Percentiles rank a stretch among this genome's conserved stretches.
These are phyloP conservation scores for Arenicola marina DNA, from an alignment of 2,888 invertebrate genomes.

Conservation along the genomic window DNA sequence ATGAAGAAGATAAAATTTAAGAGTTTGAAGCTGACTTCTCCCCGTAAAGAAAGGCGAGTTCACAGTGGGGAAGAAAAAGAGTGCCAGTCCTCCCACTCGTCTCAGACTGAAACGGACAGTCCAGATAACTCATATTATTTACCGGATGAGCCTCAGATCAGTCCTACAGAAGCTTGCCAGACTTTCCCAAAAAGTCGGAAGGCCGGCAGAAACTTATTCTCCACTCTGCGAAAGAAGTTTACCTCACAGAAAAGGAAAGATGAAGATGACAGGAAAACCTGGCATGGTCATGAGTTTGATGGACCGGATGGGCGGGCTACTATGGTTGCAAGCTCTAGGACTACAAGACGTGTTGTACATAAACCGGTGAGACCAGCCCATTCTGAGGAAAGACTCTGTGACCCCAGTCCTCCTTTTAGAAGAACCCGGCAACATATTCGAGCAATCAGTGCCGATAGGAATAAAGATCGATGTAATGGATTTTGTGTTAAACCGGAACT, in stretches of 20 bases:
- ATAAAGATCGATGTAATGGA: background rate
- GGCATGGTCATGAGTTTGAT: background rate
- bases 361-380: conserved; percentile 8
- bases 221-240: background rate
- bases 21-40: conserved; percentile 1
- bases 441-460: no score
- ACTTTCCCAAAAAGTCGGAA: background rate
- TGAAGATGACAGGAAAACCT: background rate
- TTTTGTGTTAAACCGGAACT: no score
- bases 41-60: conserved; percentile 1
- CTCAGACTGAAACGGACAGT: background rate
- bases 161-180: background rate
- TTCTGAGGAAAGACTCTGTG: conserved; percentile 9
- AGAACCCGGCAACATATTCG: background rate
- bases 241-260: background rate
- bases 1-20: conserved; percentile 3
- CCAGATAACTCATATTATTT: background rate
- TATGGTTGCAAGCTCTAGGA: conserved; percentile 6
- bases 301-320: background rate
- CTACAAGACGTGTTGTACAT: conserved; percentile 3
- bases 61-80: background rate
- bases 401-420: background rate
- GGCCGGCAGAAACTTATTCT: background rate
- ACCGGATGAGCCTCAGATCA: background rate
- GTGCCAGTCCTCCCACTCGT: background rate